Evolutionary conservation across 2,888 invertebrate species (phyloP).

Genomic region (Drosophila buzzatii): DNA sequence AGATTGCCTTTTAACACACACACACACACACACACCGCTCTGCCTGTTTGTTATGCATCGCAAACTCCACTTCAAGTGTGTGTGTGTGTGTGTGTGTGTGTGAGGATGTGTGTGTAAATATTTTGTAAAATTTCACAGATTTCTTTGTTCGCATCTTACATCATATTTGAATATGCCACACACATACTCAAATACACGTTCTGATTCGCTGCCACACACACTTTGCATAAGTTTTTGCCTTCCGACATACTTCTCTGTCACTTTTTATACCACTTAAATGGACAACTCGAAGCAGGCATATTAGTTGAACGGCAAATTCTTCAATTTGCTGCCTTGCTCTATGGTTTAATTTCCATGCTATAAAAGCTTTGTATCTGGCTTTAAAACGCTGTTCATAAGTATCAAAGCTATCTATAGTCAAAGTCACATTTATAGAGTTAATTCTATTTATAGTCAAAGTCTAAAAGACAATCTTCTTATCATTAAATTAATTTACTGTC

Average conservation of each 20-base stretch:
- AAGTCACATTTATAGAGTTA: neutral
- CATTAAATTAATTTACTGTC: neutral
- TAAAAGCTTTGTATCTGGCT: too few species aligned
- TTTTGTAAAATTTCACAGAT: conserved; percentile 74
- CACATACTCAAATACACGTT: conserved; percentile 39
- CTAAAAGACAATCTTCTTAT: neutral
- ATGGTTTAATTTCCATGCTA: too few species aligned
- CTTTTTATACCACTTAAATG: conserved; percentile 19
- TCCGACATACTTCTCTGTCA: conserved; percentile 65
- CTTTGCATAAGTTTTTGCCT: conserved; percentile 75
- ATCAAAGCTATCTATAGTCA: too few species aligned
- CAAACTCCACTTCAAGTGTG: conserved; percentile 38
- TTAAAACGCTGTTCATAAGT: too few species aligned
- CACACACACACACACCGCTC: neutral
- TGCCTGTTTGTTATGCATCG: conserved; percentile 72
- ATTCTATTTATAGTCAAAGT: neutral
- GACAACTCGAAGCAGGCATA: conserved; percentile 21
- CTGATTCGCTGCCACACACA: conserved; percentile 65
- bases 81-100: conserved; percentile 54
- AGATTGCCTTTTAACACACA: conserved; percentile 56
- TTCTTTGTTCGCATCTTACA: conserved; percentile 68
- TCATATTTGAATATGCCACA: conserved; percentile 70
- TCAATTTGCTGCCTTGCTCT: too few species aligned
- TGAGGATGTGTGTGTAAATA: conserved; percentile 67
- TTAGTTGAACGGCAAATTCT: neutral